Evolutionary conservation across 2,888 invertebrate species (phyloP), one percentile per base, ranked within the genome.

Genomic region (Pyrocoelia pectoralis): DNA sequence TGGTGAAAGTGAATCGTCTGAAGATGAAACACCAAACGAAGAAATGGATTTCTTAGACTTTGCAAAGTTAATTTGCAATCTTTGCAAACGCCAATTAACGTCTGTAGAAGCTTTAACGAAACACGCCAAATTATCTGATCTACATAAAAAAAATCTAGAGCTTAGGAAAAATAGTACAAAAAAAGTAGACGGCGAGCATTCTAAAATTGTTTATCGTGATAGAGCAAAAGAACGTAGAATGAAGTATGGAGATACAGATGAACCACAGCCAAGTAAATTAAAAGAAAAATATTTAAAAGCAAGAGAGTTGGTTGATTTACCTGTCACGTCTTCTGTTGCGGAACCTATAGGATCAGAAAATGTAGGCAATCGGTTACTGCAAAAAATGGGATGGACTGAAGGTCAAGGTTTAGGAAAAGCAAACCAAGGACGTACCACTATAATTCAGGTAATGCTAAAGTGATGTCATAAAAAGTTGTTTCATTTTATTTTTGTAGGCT

Each of bases 351-450:
- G 94, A 72, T 89, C 93, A 0, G 95, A 94, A 71, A 97, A 97
- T 73, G 94, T 98, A 62, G 99, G 98, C 5, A 98, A 93, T 77
- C 92, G 95, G 77, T 85, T 99, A 80, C 81, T 99, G 68, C 97
- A 98, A 81, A 97, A 96, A 82, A 99, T 99, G 99, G 99, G 99
- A 2, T 99, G 99, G 99, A 92, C 92, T 4, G 96, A 96, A 78
- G 99, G 99, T 0, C 91, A 94, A 83, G 99, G 99, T 0, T 83
- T 99, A 15, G 98, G 99, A 0, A 94, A 93, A 79, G 87, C 89
- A 56, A 95, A 95, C 77, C 98, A 98, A 81, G 98, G 96, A 10
- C 85, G 95, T 73, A 94, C 95, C 17, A 93, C 93, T 56, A 97
- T 97, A 50, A 94, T 98, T 68, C 94, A 96, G 85, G 94, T 93